Conservation (phyloP, 2,888 invertebrate species). For the Argyra leucocephala region DNA sequence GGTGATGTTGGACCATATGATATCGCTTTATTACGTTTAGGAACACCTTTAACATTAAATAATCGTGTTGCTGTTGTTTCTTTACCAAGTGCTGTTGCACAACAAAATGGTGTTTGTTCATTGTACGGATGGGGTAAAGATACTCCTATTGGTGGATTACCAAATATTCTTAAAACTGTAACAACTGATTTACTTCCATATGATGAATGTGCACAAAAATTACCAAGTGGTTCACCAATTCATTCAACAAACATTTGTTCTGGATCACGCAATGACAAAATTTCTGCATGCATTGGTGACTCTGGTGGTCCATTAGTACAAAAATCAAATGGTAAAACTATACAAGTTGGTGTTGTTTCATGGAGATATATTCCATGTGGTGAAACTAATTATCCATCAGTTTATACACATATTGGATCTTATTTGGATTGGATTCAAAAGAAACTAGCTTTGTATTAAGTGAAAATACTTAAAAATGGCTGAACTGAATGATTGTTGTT, state of each 20-base stretch:
- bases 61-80: constrained; percentile 18
- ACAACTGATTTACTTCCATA: constrained; percentile 28
- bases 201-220: constrained; percentile 21
- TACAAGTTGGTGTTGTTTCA: constrained; percentile 44
- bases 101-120: constrained; percentile 17
- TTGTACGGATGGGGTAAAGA: constrained; percentile 34
- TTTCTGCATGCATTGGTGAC: constrained; percentile 44
- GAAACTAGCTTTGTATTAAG: constrained; percentile 14
- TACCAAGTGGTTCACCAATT: constrained; percentile 28
- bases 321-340: constrained; percentile 13
- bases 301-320: constrained; percentile 38
- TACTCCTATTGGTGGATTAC: constrained; percentile 26
- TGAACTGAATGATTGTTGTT: no score
- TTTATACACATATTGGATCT: constrained; percentile 38
- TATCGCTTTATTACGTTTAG: constrained; percentile 45
- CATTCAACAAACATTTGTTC: constrained; percentile 31
- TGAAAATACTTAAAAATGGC: background rate
- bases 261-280: constrained; percentile 40
- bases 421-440: constrained; percentile 34
- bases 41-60: constrained; percentile 30
- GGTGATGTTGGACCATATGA: constrained; percentile 46
- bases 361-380: constrained; percentile 46
- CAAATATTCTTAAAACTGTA: constrained; percentile 32
- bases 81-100: constrained; percentile 15
- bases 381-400: constrained; percentile 38